Evolutionary conservation across 2,797 vertebrate species (phyloP).

Genomic region (Pteronotus mesoamericanus): DNA sequence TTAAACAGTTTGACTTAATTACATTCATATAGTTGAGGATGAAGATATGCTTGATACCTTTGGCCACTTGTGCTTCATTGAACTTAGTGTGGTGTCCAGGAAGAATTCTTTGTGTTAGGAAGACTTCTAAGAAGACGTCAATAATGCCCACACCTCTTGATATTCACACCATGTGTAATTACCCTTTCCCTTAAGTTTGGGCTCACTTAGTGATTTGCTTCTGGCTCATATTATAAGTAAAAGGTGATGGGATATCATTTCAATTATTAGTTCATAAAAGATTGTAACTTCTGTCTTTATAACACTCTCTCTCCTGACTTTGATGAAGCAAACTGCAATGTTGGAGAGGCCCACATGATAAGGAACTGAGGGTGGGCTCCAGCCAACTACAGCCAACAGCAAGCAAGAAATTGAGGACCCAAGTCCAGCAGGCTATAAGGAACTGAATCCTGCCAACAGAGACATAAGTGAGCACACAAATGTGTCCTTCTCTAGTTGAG

Average conservation of each 20-base stretch:
- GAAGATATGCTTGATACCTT: conserved; percentile 89
- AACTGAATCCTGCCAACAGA: not conserved
- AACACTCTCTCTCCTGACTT: not conserved
- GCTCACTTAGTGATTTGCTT: not conserved
- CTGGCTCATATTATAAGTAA: not conserved
- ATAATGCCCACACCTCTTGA: not conserved
- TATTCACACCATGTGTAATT: not conserved
- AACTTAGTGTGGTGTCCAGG: conserved; percentile 84
- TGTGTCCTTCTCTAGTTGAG: not conserved
- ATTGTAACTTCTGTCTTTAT: not conserved
- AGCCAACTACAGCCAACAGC: not conserved
- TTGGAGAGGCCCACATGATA: not conserved
- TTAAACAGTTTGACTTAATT: conserved; percentile 86
- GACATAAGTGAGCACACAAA: not conserved
- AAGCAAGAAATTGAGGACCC: not conserved
- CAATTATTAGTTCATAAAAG: not conserved
- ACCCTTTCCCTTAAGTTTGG: not conserved
- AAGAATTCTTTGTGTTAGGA: conserved; percentile 48
- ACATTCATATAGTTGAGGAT: conserved; percentile 86
- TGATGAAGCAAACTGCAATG: not conserved
- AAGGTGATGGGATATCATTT: not conserved
- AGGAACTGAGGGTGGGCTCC: not conserved
- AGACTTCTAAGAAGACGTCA: not conserved
- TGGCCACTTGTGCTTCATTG: conserved; percentile 86
- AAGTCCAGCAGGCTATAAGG: not conserved